Percentiles rank a stretch among this genome's conserved stretches.
phyloP scores from a whole-genome alignment of 1,140 invertebrate genomes.

The Hestina assimilis region DNA sequence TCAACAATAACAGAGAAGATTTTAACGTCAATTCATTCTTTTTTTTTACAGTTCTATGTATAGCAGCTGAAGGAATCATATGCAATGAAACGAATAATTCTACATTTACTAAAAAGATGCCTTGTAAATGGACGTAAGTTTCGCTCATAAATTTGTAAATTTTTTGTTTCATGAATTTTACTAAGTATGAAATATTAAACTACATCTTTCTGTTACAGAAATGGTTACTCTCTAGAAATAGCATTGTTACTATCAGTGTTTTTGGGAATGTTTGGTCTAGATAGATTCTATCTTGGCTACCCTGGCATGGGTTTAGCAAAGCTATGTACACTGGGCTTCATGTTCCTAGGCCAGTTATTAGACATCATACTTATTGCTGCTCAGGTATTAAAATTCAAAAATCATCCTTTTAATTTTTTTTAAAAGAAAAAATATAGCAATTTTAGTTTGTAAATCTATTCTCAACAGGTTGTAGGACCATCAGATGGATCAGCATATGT shows the following conservation, averaged over 20 bases:
- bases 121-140: slow-evolving; percentile 96
- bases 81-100: slow-evolving; percentile 89
- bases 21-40: too few species aligned
- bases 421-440: neutral
- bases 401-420: neutral
- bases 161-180: neutral
- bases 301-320: slow-evolving; percentile 96
- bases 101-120: slow-evolving; percentile 89
- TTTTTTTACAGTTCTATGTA: slow-evolving; percentile 86
- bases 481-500: slow-evolving; percentile 98
- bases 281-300: slow-evolving; percentile 98
- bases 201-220: slow-evolving; percentile 81
- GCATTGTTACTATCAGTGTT: slow-evolving; percentile 96
- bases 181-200: neutral
- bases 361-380: slow-evolving; percentile 98
- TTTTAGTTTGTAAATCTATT: neutral
- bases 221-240: slow-evolving; percentile 96
- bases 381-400: slow-evolving; percentile 57
- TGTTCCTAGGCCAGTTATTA: slow-evolving; percentile 96
- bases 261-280: slow-evolving; percentile 97
- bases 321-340: slow-evolving; percentile 96
- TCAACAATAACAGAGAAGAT: too few species aligned
- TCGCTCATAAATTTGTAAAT: slow-evolving; percentile 13
- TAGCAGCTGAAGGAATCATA: slow-evolving; percentile 88
- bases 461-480: slow-evolving; percentile 89